Percentiles rank a stretch among this genome's conserved stretches.
phyloP scores from a whole-genome alignment of 2,888 invertebrate genomes.

The Silvanus unidentatus region DNA sequence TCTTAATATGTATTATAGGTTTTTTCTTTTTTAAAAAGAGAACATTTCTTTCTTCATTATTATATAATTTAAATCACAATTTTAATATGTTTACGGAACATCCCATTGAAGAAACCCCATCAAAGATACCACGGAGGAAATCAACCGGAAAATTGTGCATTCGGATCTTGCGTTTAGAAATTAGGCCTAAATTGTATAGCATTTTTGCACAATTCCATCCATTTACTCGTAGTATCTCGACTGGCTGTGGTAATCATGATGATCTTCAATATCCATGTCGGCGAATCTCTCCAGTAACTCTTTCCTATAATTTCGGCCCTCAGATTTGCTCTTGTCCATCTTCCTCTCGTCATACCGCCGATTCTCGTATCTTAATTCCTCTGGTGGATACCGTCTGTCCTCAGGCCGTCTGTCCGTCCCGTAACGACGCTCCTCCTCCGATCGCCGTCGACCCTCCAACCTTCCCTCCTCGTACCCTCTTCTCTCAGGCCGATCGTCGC shows the following conservation, averaged over 20 bases:
- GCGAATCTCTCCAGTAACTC: conserved; percentile 44
- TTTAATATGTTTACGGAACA: conserved; percentile 44
- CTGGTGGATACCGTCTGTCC: conserved; percentile 14
- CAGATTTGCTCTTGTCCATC: conserved; percentile 32
- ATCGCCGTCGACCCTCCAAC: conserved; percentile 18
- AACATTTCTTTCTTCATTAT: conserved; percentile 4
- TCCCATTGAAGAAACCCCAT: conserved; percentile 41
- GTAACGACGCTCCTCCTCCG: conserved; percentile 21
- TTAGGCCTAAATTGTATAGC: conserved; percentile 14
- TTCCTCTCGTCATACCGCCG: conserved; percentile 15
- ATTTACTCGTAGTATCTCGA: conserved; percentile 43
- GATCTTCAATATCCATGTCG: conserved; percentile 44
- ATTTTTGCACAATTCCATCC: conserved; percentile 2
- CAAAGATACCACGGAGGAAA: conserved; percentile 27
- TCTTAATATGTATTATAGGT: conserved; percentile 18
- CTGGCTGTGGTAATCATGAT: conserved; percentile 39
- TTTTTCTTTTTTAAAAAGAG: too few relatives aligned
- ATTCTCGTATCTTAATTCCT: conserved; percentile 17
- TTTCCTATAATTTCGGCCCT: conserved; percentile 43
- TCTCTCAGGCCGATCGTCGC: conserved; percentile 32
- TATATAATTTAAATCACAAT: conserved; percentile 32
- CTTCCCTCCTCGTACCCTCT: conserved; percentile 17
- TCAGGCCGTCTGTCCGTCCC: conserved; percentile 11
- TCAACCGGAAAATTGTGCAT: neutral
- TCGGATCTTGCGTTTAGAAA: neutral